Evolutionary conservation across 2,113 vertebrate species (phyloP), one percentile per base, ranked within the genome.

Genomic region (Cepphus grylle): DNA sequence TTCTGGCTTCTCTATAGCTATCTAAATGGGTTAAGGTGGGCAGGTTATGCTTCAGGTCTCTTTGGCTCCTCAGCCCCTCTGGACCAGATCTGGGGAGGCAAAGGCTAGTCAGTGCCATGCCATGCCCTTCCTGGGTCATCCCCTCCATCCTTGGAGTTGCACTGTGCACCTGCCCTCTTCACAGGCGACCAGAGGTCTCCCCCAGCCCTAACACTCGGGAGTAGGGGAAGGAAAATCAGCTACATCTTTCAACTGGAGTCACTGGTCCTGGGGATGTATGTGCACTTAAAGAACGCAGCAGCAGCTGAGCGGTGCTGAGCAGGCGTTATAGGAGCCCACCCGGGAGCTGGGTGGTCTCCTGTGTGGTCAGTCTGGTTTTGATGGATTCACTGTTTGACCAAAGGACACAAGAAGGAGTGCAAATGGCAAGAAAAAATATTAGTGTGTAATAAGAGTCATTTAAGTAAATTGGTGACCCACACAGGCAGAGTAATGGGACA

Each of bases 121-220:
- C 30, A 5, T 78, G 40, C 34, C 45, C n/a, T 67, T 1, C 52
- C 52, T 43, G 65, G 16, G 8, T 49, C 52, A 55, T 26, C 27
- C 32, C 32, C 63, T 71, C 27, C 7, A 18, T 61, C 38, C 45
- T 66, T 0, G 1, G 63, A 82, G 22, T 21, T 42, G 45, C 2
- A 6, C 34, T 17, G 50, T 18, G 34, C 25, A 65, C n/a, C 36
- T 81, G 25, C 18, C 17, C 11, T 52, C n/a, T 29, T 53, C 81
- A 52, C 38, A 20, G 71, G 47, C 45, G 66, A 38, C 26, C 83
- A 62, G 50, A 93, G 55, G 34, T 43, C 18, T 55, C 15, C 45
- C n/a, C 36, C 23, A 80, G 62, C 16, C 42, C 19, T n/a, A 50
- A 19, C 0, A 1, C 67, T 58, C 0, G 0, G 56, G 66, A 67